These are phyloP conservation scores for Bubo bubo DNA, from an alignment of 2,113 vertebrate species.

Conservation along the genomic window DNA sequence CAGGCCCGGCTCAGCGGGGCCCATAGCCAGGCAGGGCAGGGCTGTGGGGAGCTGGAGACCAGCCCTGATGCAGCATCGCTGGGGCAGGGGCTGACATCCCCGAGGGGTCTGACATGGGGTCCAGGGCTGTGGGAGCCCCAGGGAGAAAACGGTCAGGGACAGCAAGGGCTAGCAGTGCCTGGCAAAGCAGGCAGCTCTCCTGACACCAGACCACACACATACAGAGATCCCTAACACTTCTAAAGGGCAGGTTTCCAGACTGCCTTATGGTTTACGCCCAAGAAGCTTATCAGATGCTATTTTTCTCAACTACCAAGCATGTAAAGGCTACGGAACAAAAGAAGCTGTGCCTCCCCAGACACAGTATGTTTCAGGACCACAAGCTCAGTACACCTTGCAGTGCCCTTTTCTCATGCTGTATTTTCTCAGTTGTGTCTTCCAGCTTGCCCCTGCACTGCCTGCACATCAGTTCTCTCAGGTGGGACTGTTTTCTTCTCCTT, in stretches of 20 bases:
- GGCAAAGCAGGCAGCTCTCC: background rate
- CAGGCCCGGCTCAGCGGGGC: background rate
- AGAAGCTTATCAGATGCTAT: background rate
- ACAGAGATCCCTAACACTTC: background rate
- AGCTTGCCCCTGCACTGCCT: background rate
- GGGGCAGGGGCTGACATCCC: background rate
- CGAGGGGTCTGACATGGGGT: too few relatives aligned
- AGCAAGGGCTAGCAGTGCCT: background rate
- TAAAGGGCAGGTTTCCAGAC: background rate
- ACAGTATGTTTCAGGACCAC: background rate
- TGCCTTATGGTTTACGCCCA: background rate
- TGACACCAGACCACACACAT: rapidly evolving
- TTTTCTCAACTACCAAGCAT: background rate
- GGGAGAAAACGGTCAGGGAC: background rate
- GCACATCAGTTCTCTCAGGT: background rate
- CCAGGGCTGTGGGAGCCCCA: background rate
- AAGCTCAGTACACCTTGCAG: background rate
- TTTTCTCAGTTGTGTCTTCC: background rate
- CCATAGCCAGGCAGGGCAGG: background rate
- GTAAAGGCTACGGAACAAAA: background rate
- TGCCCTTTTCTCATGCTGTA: background rate
- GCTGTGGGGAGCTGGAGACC: background rate
- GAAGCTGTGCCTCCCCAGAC: background rate
- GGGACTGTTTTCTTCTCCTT: background rate
- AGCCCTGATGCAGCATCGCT: rapidly evolving